Evolutionary conservation across 2,797 vertebrate species (phyloP).

Genomic region (Acanthurus leucopareius): DNA sequence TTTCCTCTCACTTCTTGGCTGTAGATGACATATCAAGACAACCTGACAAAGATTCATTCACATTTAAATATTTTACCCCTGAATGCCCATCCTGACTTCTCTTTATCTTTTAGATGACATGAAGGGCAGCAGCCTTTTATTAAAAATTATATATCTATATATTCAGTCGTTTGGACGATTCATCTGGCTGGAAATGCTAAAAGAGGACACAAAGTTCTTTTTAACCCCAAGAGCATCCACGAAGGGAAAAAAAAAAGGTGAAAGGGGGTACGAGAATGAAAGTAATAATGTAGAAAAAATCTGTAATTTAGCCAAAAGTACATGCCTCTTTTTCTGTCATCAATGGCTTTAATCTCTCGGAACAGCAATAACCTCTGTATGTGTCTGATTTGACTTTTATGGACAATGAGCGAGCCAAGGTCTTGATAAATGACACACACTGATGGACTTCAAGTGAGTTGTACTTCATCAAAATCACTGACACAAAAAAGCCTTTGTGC

Average conservation of each 20-base stretch:
- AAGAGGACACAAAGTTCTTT: constrained; percentile 24
- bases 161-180: constrained; percentile 28
- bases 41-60: constrained; percentile 64
- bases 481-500: constrained; percentile 17
- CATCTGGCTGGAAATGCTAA: constrained; percentile 12
- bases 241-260: neutral
- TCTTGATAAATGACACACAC: neutral
- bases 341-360: neutral
- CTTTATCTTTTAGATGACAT: constrained; percentile 49
- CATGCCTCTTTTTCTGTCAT: neutral
- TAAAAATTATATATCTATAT: neutral
- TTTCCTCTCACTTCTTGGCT: constrained; percentile 26
- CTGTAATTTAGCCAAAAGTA: constrained; percentile 6
- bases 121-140: constrained; percentile 34
- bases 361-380: neutral
- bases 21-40: constrained; percentile 42
- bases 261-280: too few species aligned
- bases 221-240: neutral
- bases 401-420: constrained; percentile 3
- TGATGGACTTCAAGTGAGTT: constrained; percentile 11
- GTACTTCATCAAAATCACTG: constrained; percentile 17
- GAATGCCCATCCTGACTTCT: constrained; percentile 43
- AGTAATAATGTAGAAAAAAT: neutral
- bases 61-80: constrained; percentile 66
- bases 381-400: constrained; percentile 2